These are phyloP conservation scores for Callipepla squamata DNA, from an alignment of 2,113 vertebrate species.

Conservation along the genomic window DNA sequence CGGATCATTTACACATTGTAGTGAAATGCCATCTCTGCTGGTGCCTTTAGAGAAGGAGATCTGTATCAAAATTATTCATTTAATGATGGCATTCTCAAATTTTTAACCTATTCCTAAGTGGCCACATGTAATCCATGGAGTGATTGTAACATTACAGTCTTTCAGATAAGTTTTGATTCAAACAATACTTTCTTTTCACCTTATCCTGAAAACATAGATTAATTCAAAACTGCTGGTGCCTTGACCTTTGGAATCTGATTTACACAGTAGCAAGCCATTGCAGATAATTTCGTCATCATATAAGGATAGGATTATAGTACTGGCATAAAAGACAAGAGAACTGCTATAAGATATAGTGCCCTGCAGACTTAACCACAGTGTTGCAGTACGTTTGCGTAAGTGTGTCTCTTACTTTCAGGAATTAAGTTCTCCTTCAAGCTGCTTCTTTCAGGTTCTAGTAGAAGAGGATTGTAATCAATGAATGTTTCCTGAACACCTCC, in stretches of 20 bases:
- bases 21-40: not conserved
- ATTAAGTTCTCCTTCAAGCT: constrained; percentile 16
- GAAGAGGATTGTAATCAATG: not conserved
- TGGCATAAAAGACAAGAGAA: not conserved
- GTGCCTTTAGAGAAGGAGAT: not conserved
- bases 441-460: constrained; percentile 6
- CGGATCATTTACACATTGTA: not conserved
- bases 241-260: not conserved
- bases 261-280: not conserved
- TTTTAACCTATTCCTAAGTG: not conserved
- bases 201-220: not conserved
- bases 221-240: not conserved
- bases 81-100: not conserved
- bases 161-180: not conserved
- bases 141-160: not conserved
- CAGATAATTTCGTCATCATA: not conserved
- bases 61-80: not conserved
- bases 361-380: fast-evolving
- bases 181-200: not conserved
- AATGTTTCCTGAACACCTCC: not conserved
- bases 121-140: fast-evolving
- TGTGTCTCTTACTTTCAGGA: not conserved
- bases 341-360: not conserved
- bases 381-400: not conserved
- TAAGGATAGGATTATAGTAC: not conserved